Evolutionary conservation across 2,113 vertebrate species (phyloP), one percentile per base, ranked within the genome.

Genomic region (Pachyramphus minor): DNA sequence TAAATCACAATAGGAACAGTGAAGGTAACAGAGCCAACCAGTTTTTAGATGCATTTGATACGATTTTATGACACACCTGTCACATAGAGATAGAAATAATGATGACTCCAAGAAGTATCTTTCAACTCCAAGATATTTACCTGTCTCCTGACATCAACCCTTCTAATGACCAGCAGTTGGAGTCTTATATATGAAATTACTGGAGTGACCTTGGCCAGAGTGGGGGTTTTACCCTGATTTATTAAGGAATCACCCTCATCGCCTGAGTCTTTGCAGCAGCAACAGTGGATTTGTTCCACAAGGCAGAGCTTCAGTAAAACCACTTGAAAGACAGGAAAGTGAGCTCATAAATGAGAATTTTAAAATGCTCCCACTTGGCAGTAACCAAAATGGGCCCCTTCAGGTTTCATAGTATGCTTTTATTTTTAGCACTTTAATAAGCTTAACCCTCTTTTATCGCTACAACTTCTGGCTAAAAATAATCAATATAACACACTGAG

Each of bases 401-500:
- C 41, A 84, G 82, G 71, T 93, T 96, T 85, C 82, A 88, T 45
- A 55, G 50, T 33, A 66, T 11, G 31, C 23, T 77, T 88, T 90
- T 88, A 83, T 88, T 93, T 95, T 93, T 92, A 93, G 82, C 14
- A 47, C 37, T 94, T 90, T 83, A 92, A 93, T 90, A 95, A 93
- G 68, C 68, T 74, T 84, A 94, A 88, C 72, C 50, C 47, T 86
- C 72, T 80, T 93, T 71, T 74, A 83, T 77, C 18, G 21, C 42
- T 63, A 33, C 59, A 69, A 77, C 53, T 94, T 87, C 84, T 74
- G 35, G 35, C n/a, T 87, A 94, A 90, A 95, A 93, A 90, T 60
- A 87, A 92, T 85, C 63, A 90, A 83, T 74, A 50, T 13, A 84
- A 52, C 41, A 63, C 6, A 64, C 14, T 25, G 22, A 80, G 87